Conservation (phyloP, 2,113 vertebrate genomes). For the Synchiropus splendidus region DNA sequence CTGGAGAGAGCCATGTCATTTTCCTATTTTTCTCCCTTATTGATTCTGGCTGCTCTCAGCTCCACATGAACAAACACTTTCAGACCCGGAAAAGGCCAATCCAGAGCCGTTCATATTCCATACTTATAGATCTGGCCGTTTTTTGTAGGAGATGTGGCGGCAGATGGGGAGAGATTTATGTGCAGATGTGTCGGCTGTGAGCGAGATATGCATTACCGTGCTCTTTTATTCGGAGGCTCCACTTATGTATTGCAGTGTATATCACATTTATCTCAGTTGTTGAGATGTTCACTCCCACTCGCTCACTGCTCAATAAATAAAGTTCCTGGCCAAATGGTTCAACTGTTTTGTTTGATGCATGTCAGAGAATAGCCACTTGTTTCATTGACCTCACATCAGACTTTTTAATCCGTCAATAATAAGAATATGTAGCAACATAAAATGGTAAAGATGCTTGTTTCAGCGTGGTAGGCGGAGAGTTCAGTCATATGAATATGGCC, state of each 20-base stretch:
- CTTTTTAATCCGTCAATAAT: too few relatives aligned
- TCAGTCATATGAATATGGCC: too few relatives aligned
- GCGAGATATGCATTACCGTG: constrained; percentile 17
- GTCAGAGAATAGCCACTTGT: too few relatives aligned
- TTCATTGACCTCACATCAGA: too few relatives aligned
- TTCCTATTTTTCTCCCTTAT: constrained; percentile 71
- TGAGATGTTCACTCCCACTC: constrained; percentile 2
- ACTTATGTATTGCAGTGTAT: constrained; percentile 2
- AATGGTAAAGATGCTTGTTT: too few relatives aligned
- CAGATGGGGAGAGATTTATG: constrained; percentile 28
- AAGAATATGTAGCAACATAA: too few relatives aligned
- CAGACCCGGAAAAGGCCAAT: constrained; percentile 39
- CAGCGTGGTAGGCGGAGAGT: too few relatives aligned
- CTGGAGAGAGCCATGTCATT: constrained; percentile 71
- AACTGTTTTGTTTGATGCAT: too few relatives aligned
- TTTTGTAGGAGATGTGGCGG: constrained; percentile 21
- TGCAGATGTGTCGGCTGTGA: constrained; percentile 19
- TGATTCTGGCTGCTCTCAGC: constrained; percentile 69
- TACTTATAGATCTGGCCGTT: constrained; percentile 35
- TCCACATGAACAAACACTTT: constrained; percentile 63
- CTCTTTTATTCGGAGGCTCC: constrained; percentile 8
- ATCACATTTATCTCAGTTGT: constrained; percentile 1
- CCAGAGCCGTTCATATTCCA: constrained; percentile 44
- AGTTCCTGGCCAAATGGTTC: not conserved
- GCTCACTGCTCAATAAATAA: constrained; percentile 2